Conservation (phyloP, 1,140 invertebrate genomes). For the Drosophila sturtevanti region DNA sequence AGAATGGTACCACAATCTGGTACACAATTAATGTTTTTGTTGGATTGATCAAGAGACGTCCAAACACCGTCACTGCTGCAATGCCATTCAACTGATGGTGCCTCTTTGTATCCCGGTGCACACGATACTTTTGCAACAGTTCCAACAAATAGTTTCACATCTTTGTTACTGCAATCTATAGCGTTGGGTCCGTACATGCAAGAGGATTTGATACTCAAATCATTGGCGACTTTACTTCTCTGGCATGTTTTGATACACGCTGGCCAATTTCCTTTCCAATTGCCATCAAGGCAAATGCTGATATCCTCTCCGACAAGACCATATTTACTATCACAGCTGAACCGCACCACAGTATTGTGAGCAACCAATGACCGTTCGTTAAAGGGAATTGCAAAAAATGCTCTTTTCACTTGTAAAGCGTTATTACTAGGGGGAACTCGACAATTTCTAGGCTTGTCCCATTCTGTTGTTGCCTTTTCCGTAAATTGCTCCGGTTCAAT, state of each 20-base stretch:
- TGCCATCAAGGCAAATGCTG: conserved; percentile 28
- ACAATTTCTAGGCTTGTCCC: conserved; percentile 1
- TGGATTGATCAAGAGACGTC: not conserved
- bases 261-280: conserved; percentile 17
- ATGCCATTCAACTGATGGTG: not conserved
- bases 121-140: conserved; percentile 11
- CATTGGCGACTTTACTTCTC: not conserved
- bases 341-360: conserved; percentile 5
- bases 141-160: not conserved
- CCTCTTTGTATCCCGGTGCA: conserved; percentile 24
- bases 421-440: not conserved
- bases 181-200: not conserved
- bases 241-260: conserved; percentile 18
- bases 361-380: not conserved
- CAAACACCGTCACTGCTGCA: not conserved
- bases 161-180: conserved; percentile 9
- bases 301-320: not conserved
- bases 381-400: conserved; percentile 7
- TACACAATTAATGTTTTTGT: not conserved
- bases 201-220: conserved; percentile 1
- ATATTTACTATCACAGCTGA: not conserved
- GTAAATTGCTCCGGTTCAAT: too few relatives aligned
- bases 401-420: not conserved
- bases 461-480: too few relatives aligned
- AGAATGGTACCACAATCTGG: conserved; percentile 42